phyloP scores from a whole-genome alignment of 2,113 vertebrate species.

The Morone saxatilis region DNA sequence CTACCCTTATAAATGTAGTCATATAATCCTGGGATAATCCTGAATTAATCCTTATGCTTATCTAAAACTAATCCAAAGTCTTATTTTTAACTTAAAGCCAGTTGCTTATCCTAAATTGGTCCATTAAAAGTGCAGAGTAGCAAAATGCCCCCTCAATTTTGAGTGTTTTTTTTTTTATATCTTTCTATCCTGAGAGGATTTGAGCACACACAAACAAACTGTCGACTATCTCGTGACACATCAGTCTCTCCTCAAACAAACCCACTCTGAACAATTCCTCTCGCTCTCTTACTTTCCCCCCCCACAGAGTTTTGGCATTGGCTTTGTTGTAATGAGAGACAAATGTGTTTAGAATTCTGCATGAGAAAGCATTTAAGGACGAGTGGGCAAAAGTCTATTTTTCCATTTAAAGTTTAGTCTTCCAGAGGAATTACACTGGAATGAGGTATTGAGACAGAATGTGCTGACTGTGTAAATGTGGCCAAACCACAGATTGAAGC shows the following conservation, averaged over 20 bases:
- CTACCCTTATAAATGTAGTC: too few species aligned
- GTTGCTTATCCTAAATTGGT: background rate
- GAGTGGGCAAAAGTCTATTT: slow-evolving; percentile 40
- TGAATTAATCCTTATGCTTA: too few species aligned
- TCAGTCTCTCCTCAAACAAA: background rate
- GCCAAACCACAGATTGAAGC: slow-evolving; percentile 64
- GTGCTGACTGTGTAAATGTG: slow-evolving; percentile 67
- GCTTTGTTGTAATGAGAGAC: slow-evolving; percentile 9
- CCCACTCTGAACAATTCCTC: background rate
- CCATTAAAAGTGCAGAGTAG: background rate
- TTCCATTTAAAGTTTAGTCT: slow-evolving; percentile 59
- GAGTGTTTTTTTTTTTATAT: background rate
- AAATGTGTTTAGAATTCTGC: slow-evolving; percentile 44
- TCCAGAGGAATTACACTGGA: slow-evolving; percentile 47
- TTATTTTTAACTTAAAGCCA: slow-evolving; percentile 9
- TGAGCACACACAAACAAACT: background rate
- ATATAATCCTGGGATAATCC: too few species aligned
- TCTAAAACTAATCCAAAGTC: background rate
- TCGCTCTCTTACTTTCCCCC: too few species aligned
- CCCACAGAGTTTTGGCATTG: slow-evolving; percentile 17
- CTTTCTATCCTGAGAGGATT: background rate
- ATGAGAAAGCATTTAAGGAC: slow-evolving; percentile 5
- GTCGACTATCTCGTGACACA: background rate
- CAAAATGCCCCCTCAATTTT: background rate
- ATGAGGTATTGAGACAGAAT: slow-evolving; percentile 57